Evolutionary conservation across 2,113 vertebrate genomes (phyloP), one percentile per base, ranked within the genome.

Genomic region (Pithys albifrons): DNA sequence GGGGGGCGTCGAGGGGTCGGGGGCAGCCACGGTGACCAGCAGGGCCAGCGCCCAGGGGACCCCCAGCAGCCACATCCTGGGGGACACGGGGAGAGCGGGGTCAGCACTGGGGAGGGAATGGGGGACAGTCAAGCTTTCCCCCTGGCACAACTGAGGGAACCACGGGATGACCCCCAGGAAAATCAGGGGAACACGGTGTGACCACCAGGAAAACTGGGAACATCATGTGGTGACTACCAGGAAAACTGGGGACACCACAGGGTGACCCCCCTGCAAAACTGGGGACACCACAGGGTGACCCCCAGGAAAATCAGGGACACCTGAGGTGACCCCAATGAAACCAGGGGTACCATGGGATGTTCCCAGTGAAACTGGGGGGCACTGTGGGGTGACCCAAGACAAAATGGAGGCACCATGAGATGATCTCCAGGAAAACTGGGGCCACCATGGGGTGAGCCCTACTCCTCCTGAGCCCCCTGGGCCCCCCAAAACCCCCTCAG

Each of bases 1-100:
- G 4, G 69, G 13, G 0, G 22, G 29, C 0, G 18, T 33, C 0
- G 48, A 8, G 14, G 52, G 28, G 27, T 12, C 5, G 1, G 57
- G n/a, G 28, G 35, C 5, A 35, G 29, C 41, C 4, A 2, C 3
- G 3, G n/a, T 2, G 39, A 29, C 10, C 43, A 94, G 51, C 8
- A 27, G 3, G 18, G 67, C 46, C 58, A 80, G 39, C 0, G 1
- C 43, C 85, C 81, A 74, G 54, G 79, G 2, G 4, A 94, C 48
- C 14, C 13, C 6, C 16, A 35, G 76, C 27, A 24, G 72, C 87
- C 85, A 57, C 97, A 89, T 89, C 69, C 86, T 81, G 86, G 45
- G 84, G 59, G 45, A 8, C 52, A 1, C 11, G 12, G 45, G 41
- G 35, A 65, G 16, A 6, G 19, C 3, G 19, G 20, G 17, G 3